Evolutionary conservation across 2,888 invertebrate genomes (phyloP).

Genomic region (Tethea ocularis): DNA sequence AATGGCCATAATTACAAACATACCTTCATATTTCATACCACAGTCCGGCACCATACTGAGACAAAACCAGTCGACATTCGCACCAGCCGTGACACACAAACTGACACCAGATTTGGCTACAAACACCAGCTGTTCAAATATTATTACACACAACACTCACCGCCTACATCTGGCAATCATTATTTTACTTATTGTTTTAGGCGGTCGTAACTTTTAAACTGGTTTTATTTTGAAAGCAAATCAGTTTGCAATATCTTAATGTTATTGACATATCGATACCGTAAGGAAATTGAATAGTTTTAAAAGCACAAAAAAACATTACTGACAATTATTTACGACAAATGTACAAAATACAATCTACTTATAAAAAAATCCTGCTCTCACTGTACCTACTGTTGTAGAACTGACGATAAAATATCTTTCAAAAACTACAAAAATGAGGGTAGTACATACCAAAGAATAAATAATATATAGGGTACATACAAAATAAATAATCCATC

Average conservation of each 20-base stretch:
- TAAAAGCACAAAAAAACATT: too few relatives aligned
- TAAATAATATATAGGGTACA: neutral
- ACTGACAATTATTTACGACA: too few relatives aligned
- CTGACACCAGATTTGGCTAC: slow-evolving; percentile 19
- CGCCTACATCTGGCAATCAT: neutral
- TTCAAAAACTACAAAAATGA: too few relatives aligned
- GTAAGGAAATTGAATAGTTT: too few relatives aligned
- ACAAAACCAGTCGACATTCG: slow-evolving; percentile 20
- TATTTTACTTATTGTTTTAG: neutral
- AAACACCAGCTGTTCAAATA: slow-evolving; percentile 9
- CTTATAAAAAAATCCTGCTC: too few relatives aligned
- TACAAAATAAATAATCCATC: neutral
- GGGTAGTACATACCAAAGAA: neutral
- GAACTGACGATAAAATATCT: too few relatives aligned
- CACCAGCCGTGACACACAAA: slow-evolving; percentile 25
- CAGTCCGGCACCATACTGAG: neutral
- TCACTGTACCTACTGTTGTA: too few relatives aligned
- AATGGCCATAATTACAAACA: neutral
- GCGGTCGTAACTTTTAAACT: too few relatives aligned
- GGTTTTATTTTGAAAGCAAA: too few relatives aligned
- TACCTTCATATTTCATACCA: neutral
- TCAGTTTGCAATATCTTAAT: too few relatives aligned
- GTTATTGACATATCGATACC: too few relatives aligned
- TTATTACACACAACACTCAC: neutral
- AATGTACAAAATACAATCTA: too few relatives aligned